These are phyloP conservation scores for Pterocles burchelli DNA, from an alignment of 2,113 vertebrate species.

Conservation along the genomic window DNA sequence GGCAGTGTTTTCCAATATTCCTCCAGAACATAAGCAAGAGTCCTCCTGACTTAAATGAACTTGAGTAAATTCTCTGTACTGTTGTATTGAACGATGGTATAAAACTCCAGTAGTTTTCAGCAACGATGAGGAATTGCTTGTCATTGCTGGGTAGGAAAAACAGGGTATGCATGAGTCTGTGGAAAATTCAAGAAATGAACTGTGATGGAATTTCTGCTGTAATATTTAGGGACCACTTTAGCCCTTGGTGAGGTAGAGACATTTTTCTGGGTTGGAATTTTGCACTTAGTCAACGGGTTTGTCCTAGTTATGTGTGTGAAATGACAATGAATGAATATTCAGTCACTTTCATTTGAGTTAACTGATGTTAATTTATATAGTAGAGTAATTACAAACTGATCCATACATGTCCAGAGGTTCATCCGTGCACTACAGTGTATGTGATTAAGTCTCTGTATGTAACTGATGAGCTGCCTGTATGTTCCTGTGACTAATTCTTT, in stretches of 20 bases:
- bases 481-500: not conserved
- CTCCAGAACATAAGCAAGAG: not conserved
- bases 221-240: not conserved
- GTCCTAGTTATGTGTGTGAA: not conserved
- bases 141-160: not conserved
- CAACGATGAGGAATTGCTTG: not conserved
- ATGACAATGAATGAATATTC: not conserved
- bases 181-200: not conserved
- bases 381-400: not conserved
- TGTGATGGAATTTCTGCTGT: not conserved
- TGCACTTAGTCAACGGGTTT: not conserved
- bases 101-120: not conserved
- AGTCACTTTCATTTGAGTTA: not conserved
- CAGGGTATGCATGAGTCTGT: not conserved
- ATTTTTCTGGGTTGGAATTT: not conserved
- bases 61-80: not conserved
- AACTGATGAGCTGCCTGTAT: not conserved
- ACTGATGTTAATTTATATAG: not conserved
- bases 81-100: not conserved
- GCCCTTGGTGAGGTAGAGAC: not conserved
- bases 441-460: not conserved
- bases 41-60: not conserved
- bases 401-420: not conserved
- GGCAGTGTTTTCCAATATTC: slow-evolving; percentile 29
- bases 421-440: not conserved